A percentile compares a stretch with the other conserved stretches of the same genome.
Conservation (phyloP, 2,797 vertebrate genomes). For the Enteromius fasciolatus region DNA sequence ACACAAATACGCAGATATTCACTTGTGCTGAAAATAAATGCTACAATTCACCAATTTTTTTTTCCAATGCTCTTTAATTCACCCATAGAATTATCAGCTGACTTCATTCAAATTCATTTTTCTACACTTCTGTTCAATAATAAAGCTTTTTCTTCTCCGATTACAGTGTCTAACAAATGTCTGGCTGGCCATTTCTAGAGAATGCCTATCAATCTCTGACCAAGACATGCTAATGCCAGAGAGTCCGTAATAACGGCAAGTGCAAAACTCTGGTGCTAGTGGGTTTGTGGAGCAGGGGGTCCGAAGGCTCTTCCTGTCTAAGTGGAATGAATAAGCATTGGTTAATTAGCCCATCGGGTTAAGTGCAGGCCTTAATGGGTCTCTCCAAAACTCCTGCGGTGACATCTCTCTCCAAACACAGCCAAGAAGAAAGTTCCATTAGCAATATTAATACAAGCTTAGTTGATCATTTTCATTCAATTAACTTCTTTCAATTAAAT, state of each 20-base stretch:
- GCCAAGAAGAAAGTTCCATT: constrained; percentile 99
- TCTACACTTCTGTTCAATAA: constrained; percentile 26
- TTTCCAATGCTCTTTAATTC: neutral
- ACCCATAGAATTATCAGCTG: neutral
- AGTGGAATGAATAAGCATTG: constrained; percentile 94
- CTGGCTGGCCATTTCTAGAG: constrained; percentile 68
- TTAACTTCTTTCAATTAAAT: constrained; percentile 99
- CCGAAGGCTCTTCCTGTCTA: constrained; percentile 81
- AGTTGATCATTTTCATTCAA: constrained; percentile 99
- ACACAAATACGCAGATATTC: constrained; percentile 31
- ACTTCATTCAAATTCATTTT: constrained; percentile 24
- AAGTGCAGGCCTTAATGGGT: constrained; percentile 99
- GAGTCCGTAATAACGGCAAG: constrained; percentile 83
- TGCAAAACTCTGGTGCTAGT: constrained; percentile 90
- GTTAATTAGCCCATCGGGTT: constrained; percentile 99
- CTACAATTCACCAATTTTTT: neutral
- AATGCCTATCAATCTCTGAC: constrained; percentile 71
- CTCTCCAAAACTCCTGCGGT: constrained; percentile 95
- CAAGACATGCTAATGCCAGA: constrained; percentile 60
- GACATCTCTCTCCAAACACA: constrained; percentile 98
- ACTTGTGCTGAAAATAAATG: neutral
- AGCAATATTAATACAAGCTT: constrained; percentile 99
- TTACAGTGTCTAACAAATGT: constrained; percentile 8
- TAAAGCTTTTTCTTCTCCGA: neutral
- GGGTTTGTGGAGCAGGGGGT: constrained; percentile 42